Evolutionary conservation across 2,797 vertebrate species (phyloP).

Genomic region (Threskiornis aethiopicus): DNA sequence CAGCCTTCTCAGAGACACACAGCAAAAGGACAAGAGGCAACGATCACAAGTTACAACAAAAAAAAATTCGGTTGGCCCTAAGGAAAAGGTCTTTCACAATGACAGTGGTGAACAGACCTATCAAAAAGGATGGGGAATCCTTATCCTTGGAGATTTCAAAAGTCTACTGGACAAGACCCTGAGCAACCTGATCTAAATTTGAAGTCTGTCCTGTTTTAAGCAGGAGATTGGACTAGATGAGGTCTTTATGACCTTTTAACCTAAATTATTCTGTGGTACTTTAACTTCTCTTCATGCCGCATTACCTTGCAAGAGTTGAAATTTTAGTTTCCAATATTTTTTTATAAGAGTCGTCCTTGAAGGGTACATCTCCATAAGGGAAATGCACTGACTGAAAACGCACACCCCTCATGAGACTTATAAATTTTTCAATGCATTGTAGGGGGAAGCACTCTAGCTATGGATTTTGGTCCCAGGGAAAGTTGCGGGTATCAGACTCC

Average conservation of each 20-base stretch:
- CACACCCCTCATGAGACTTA: neutral
- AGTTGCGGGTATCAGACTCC: neutral
- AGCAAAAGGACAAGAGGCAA: neutral
- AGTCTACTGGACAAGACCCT: neutral
- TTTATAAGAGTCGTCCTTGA: neutral
- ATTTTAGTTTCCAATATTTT: neutral
- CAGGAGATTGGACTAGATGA: neutral
- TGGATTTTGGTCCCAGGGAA: neutral
- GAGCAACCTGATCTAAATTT: neutral
- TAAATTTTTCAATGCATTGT: neutral
- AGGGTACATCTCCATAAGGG: neutral
- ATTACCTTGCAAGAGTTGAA: neutral
- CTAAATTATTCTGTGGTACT: neutral
- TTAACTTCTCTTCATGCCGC: neutral
- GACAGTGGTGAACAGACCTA: neutral
- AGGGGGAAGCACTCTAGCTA: neutral
- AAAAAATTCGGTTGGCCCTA: neutral
- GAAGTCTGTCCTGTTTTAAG: neutral
- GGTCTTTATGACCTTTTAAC: neutral
- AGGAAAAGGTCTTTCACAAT: neutral
- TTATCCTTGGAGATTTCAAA: neutral
- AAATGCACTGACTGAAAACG: neutral
- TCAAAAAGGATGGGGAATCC: neutral
- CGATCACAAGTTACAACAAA: neutral
- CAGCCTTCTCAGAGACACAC: neutral